These are phyloP conservation scores for Carassius carassius DNA, from an alignment of 2,113 vertebrate species.

Conservation along the genomic window DNA sequence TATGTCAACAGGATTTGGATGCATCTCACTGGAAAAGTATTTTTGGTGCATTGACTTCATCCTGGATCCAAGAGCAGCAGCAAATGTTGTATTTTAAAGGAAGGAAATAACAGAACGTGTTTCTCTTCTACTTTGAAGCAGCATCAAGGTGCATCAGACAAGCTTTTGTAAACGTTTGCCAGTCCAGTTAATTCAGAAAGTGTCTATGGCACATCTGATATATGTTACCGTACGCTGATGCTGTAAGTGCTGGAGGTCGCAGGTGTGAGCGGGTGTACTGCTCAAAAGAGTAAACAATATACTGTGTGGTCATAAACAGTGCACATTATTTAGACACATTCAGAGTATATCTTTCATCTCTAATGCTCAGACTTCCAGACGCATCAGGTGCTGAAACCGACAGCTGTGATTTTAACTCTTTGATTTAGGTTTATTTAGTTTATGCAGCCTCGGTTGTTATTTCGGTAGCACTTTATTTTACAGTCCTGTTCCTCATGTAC, in stretches of 20 bases:
- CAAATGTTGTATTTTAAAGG: conserved; percentile 34
- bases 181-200: not conserved
- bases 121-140: conserved; percentile 7
- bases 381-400: conserved; percentile 1
- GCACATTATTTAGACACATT: conserved; percentile 20
- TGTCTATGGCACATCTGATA: conserved; percentile 44
- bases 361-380: conserved; percentile 12
- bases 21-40: conserved; percentile 32
- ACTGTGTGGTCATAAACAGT: conserved; percentile 36
- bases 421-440: conserved; percentile 27
- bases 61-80: conserved; percentile 1
- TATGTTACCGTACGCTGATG: conserved; percentile 25
- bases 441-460: conserved; percentile 9
- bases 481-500: too few species aligned
- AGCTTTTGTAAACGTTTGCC: not conserved
- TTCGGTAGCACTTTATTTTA: too few species aligned
- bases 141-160: conserved; percentile 23
- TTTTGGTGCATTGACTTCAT: conserved; percentile 9
- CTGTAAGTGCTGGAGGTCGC: conserved; percentile 6
- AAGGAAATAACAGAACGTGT: conserved; percentile 18
- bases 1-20: conserved; percentile 16
- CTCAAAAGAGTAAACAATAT: conserved; percentile 41
- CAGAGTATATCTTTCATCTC: conserved; percentile 18
- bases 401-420: not conserved
- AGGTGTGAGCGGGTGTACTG: conserved; percentile 39